Conservation (phyloP, 1,140 invertebrate species). For the Caenorhabditis tropicalis region DNA sequence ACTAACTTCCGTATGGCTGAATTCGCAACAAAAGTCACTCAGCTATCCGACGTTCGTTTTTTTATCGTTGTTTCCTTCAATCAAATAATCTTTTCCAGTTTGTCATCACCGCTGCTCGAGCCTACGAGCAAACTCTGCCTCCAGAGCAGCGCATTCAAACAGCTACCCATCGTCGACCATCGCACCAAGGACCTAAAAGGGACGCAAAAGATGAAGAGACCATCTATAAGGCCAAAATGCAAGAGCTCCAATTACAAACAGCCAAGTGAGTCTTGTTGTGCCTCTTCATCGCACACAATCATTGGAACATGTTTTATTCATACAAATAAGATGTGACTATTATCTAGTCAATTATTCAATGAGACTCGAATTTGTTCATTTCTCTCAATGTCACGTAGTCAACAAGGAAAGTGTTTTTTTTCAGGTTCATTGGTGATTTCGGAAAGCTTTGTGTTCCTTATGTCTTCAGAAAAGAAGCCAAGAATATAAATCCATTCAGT, state of each 20-base stretch:
- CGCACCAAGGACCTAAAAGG: not conserved
- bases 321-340: slow-evolving; percentile 8
- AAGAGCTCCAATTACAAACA: slow-evolving; percentile 56
- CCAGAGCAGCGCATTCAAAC: slow-evolving; percentile 65
- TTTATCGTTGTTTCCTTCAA: not conserved
- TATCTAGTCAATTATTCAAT: not conserved
- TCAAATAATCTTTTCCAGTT: slow-evolving; percentile 57
- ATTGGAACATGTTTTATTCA: slow-evolving; percentile 13
- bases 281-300: not conserved
- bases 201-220: slow-evolving; percentile 40
- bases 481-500: slow-evolving; percentile 70
- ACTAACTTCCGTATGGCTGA: slow-evolving; percentile 69
- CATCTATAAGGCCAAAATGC: slow-evolving; percentile 48
- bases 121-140: slow-evolving; percentile 63
- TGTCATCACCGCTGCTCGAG: slow-evolving; percentile 59
- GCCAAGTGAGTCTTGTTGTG: slow-evolving; percentile 6
- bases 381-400: not conserved
- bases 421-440: slow-evolving; percentile 66
- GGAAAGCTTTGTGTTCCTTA: slow-evolving; percentile 66
- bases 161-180: slow-evolving; percentile 46
- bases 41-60: slow-evolving; percentile 61
- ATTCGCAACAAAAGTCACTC: slow-evolving; percentile 65
- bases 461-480: slow-evolving; percentile 69
- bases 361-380: not conserved
- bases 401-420: not conserved